Base-by-base conservation (phyloP, 2,888 invertebrate genomes). In the Bibio marci region DNA sequence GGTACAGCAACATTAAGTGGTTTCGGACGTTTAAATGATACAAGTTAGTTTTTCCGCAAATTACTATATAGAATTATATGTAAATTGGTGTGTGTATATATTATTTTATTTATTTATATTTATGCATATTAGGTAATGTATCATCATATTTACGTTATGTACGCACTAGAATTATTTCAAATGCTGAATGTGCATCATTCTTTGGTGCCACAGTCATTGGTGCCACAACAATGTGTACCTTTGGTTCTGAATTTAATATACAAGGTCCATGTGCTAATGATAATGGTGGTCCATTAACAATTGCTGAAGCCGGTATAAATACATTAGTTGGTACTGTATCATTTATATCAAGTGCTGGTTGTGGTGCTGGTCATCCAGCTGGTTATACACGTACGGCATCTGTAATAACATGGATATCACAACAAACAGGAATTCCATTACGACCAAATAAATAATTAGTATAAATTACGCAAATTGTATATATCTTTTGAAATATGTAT, bases 11-110 rank as follows among this genome's bases (percentile, higher is more conserved):
- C 49, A 4, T 57, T 60, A 5, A 56, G 57, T 3, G 62, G 62
- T 19, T 63, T 54, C 47, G 62, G 62, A 17, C 51, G 50, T 30
- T 55, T 54, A 11, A 51, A 52, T 11, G 58, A 60, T 43, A 33
- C 57, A 19, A 22, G 34, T 34, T 28, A 13, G 28, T n/a, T 8
- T n/a, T 8, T 13, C n/a, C n/a, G n/a, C n/a, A n/a, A n/a, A n/a
- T n/a, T n/a, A n/a, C n/a, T n/a, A n/a, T n/a, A n/a, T n/a, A n/a
- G n/a, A n/a, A n/a, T n/a, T n/a, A n/a, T n/a, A n/a, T n/a, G n/a
- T n/a, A n/a, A n/a, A n/a, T n/a, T n/a, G n/a, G n/a, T n/a, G n/a
- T n/a, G n/a, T n/a, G n/a, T n/a, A n/a, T n/a, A n/a, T n/a, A n/a
- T n/a, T n/a, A n/a, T n/a, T n/a, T n/a, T n/a, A n/a, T n/a, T n/a